A percentile compares a stretch with the other conserved stretches of the same genome.
Evolutionary conservation across 2,797 vertebrate genomes (phyloP).

Genomic region (Toxotes lorentzi): DNA sequence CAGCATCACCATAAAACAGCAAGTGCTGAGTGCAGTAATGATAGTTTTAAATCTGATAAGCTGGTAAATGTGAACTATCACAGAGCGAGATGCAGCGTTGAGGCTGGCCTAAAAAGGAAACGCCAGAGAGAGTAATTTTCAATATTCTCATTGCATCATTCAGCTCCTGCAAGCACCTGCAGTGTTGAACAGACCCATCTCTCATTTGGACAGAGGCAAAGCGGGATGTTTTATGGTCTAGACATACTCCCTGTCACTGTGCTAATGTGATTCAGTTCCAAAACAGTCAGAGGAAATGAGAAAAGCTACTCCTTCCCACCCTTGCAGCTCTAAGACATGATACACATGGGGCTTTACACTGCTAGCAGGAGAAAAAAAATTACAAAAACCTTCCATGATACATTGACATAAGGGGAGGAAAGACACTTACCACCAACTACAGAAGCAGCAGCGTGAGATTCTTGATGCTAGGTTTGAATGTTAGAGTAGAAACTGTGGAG

Average conservation of each 20-base stretch:
- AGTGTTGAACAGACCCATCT: conserved; percentile 77
- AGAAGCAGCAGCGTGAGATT: conserved; percentile 56
- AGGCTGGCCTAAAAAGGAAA: conserved; percentile 55
- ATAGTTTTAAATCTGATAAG: conserved; percentile 57
- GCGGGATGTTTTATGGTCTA: conserved; percentile 78
- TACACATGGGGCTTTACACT: conserved; percentile 74
- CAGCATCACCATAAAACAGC: conserved; percentile 43
- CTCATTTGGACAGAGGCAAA: conserved; percentile 81
- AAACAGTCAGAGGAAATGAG: conserved; percentile 82
- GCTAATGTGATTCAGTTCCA: conserved; percentile 83
- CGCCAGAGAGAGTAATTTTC: conserved; percentile 72
- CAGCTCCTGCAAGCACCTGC: conserved; percentile 76
- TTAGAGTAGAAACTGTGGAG: conserved; percentile 64
- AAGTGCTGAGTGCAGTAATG: conserved; percentile 23
- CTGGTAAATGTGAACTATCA: conserved; percentile 47
- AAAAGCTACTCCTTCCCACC: conserved; percentile 76
- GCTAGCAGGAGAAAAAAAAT: conserved; percentile 58
- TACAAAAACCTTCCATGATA: conserved; percentile 72
- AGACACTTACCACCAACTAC: conserved; percentile 66
- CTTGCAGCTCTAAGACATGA: conserved; percentile 76
- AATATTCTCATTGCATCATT: conserved; percentile 77
- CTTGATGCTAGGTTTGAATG: conserved; percentile 77
- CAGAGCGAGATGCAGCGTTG: conserved; percentile 42
- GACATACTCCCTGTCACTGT: conserved; percentile 77
- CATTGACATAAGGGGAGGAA: conserved; percentile 74